phyloP scores from a whole-genome alignment of 2,113 vertebrate species.

The Scartelaos histophorus region DNA sequence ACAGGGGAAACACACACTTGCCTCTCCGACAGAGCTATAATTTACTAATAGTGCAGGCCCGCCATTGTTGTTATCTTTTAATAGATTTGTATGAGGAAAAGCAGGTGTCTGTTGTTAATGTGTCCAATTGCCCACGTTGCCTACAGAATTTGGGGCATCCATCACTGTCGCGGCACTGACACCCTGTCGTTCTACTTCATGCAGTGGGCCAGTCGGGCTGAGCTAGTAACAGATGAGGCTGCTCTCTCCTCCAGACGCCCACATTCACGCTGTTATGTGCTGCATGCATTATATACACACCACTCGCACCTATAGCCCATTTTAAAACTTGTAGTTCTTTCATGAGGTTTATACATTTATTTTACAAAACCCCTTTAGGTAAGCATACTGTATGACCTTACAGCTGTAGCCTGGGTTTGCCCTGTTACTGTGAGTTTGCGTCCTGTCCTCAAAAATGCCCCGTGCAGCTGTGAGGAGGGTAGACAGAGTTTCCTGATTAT shows the following conservation, averaged over 20 bases:
- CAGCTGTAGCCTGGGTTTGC: slow-evolving; percentile 57
- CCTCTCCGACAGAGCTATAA: slow-evolving; percentile 77
- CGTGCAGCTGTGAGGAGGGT: slow-evolving; percentile 73
- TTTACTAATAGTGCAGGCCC: slow-evolving; percentile 79
- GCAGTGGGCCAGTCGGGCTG: slow-evolving; percentile 64
- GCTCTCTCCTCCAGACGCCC: slow-evolving; percentile 74
- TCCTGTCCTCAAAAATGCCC: slow-evolving; percentile 60
- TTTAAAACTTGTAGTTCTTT: slow-evolving; percentile 4
- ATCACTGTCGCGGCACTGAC: slow-evolving; percentile 79
- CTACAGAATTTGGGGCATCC: slow-evolving; percentile 81
- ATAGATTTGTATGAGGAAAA: slow-evolving; percentile 83
- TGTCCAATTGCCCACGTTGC: slow-evolving; percentile 83
- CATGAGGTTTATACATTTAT: not conserved
- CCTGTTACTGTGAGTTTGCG: slow-evolving; percentile 53
- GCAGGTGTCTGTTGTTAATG: slow-evolving; percentile 84
- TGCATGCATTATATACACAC: slow-evolving; percentile 51
- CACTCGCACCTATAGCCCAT: slow-evolving; percentile 27
- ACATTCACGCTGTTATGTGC: slow-evolving; percentile 65
- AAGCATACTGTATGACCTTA: slow-evolving; percentile 38
- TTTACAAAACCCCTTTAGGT: not conserved
- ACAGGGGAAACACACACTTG: slow-evolving; percentile 59
- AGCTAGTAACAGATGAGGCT: slow-evolving; percentile 78
- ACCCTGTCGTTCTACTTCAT: slow-evolving; percentile 79
- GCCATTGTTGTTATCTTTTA: slow-evolving; percentile 84
- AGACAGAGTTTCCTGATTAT: slow-evolving; percentile 77